Conservation (phyloP, 2,797 vertebrate genomes). For the Clarias platycephalus region DNA sequence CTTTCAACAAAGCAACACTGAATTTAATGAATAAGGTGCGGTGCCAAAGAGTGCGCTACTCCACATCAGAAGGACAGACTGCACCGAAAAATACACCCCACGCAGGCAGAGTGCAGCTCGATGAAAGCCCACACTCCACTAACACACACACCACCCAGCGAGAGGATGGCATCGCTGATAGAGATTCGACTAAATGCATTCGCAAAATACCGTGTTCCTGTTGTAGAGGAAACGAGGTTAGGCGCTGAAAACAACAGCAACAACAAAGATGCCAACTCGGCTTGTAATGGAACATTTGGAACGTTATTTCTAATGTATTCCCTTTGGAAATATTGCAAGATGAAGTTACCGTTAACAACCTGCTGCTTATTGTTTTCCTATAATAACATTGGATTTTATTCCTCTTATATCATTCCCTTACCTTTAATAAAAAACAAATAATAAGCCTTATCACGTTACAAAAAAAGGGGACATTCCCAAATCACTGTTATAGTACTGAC, state of each 20-base stretch:
- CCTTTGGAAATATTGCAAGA: neutral
- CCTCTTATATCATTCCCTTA: neutral
- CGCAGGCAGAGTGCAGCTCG: conserved; percentile 19
- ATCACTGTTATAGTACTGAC: neutral
- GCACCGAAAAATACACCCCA: conserved; percentile 17
- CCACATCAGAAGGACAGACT: conserved; percentile 41
- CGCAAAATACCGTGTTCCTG: conserved; percentile 19
- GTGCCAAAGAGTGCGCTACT: conserved; percentile 40
- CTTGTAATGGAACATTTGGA: neutral
- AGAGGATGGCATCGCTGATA: conserved; percentile 43
- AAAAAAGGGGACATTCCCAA: neutral
- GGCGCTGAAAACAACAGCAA: conserved; percentile 8
- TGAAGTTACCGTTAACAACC: neutral
- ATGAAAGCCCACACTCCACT: conserved; percentile 28
- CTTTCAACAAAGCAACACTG: conserved; percentile 43
- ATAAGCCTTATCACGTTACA: neutral
- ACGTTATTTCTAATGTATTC: neutral
- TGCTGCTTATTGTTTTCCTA: neutral
- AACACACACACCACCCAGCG: conserved; percentile 2
- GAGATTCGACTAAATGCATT: conserved; percentile 42
- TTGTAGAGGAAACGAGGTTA: conserved; percentile 26
- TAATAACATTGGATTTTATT: neutral
- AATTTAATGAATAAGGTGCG: conserved; percentile 49
- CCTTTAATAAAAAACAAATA: neutral
- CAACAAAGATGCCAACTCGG: neutral